Conservation (phyloP, 30 jellyfish, hydroid and myxozoan genomes). For the Catostylus mosaicus region DNA sequence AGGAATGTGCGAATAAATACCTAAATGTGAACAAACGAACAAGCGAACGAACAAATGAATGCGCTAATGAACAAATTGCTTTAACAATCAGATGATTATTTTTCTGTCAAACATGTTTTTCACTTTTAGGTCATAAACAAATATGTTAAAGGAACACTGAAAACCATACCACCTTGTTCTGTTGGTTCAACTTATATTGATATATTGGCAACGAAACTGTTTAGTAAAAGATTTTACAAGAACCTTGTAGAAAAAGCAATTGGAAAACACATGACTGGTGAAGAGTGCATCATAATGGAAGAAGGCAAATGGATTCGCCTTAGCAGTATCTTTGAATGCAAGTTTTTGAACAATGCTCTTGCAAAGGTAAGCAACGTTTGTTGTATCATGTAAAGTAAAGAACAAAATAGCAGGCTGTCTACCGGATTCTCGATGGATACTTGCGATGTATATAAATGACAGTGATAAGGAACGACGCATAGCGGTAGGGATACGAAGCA, state of each 20-base stretch:
- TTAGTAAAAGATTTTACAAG: conserved; percentile 23
- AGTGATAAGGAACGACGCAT: too few species aligned
- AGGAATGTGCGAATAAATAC: not conserved
- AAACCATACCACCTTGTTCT: conserved; percentile 1
- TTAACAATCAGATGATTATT: not conserved
- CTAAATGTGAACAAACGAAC: too few species aligned
- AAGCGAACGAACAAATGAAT: too few species aligned
- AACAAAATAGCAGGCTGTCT: too few species aligned
- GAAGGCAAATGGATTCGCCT: conserved; percentile 47
- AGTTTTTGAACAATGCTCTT: conserved; percentile 13
- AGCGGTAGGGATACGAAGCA: too few species aligned
- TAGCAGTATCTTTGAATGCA: conserved; percentile 4
- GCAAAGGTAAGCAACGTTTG: conserved; percentile 11
- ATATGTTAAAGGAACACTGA: conserved; percentile 15
- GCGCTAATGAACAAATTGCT: too few species aligned
- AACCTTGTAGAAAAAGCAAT: conserved; percentile 58
- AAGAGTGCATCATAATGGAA: conserved; percentile 43
- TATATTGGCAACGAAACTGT: conserved; percentile 10
- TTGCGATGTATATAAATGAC: too few species aligned
- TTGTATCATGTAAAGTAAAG: not conserved
- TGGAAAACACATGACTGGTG: conserved; percentile 47
- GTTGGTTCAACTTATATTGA: conserved; percentile 71
- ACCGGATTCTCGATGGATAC: too few species aligned
- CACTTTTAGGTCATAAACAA: conserved; percentile 24
- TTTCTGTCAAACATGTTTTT: not conserved